phyloP scores from a whole-genome alignment of 1,140 invertebrate genomes.

The Orius insidiosus region DNA sequence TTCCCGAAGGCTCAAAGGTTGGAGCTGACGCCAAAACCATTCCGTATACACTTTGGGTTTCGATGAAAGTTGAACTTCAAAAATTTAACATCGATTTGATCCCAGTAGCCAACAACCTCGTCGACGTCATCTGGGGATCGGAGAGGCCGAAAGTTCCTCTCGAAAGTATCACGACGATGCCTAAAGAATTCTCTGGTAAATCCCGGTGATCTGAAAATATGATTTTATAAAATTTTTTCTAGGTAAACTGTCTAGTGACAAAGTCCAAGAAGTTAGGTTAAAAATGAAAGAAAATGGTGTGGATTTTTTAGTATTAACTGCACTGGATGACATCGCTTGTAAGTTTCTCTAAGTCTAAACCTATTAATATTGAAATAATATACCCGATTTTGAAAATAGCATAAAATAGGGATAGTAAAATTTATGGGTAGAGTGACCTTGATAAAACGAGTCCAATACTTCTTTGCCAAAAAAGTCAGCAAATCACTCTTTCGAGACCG shows the following conservation, averaged over 20 bases:
- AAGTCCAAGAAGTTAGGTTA: slow-evolving; percentile 45
- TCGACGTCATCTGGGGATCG: slow-evolving; percentile 4
- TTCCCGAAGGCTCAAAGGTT: not conserved
- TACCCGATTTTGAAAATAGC: too few relatives aligned
- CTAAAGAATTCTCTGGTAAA: slow-evolving; percentile 1
- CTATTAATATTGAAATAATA: too few relatives aligned
- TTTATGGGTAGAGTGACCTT: too few relatives aligned
- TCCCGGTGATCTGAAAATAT: too few relatives aligned
- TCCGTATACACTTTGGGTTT: not conserved
- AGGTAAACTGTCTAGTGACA: slow-evolving; percentile 38
- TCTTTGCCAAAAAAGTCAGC: too few relatives aligned
- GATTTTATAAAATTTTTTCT: not conserved
- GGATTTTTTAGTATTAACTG: slow-evolving; percentile 54
- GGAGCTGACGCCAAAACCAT: slow-evolving; percentile 2
- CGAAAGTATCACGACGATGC: not conserved
- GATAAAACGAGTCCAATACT: too few relatives aligned
- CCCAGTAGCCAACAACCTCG: not conserved
- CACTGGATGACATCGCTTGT: slow-evolving; percentile 81
- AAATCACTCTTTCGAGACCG: too few relatives aligned
- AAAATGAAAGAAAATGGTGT: slow-evolving; percentile 56
- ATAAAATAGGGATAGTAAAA: too few relatives aligned
- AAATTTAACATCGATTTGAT: not conserved
- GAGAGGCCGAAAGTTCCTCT: not conserved
- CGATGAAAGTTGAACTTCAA: not conserved
- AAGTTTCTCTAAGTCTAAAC: too few relatives aligned